Conservation (phyloP, 64 coral and sea anemone species). For the Montipora foliosa region DNA sequence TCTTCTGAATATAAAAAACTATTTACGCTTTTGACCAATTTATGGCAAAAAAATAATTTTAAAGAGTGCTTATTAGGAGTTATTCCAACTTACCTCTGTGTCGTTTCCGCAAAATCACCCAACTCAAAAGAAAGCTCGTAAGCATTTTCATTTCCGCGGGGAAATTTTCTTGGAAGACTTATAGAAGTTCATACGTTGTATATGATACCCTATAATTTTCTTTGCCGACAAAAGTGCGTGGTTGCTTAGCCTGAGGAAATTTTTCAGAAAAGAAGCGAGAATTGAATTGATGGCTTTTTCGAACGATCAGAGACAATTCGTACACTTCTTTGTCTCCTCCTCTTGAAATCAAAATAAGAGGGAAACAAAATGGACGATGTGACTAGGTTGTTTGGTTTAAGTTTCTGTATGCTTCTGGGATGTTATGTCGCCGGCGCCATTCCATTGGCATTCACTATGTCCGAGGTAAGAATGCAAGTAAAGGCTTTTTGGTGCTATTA, state of each 20-base stretch:
- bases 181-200: too few relatives aligned
- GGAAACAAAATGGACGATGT: too few relatives aligned
- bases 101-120: background rate
- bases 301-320: background rate
- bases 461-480: constrained; percentile 76
- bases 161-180: background rate
- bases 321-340: background rate
- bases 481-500: too few relatives aligned
- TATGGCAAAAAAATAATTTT: too few relatives aligned
- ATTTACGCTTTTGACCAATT: too few relatives aligned
- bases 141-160: constrained; percentile 23
- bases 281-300: background rate
- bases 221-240: constrained; percentile 39
- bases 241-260: constrained; percentile 4
- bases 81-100: background rate
- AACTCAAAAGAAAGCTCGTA: background rate
- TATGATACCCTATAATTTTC: background rate
- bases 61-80: too few relatives aligned
- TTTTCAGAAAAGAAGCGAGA: too few relatives aligned
- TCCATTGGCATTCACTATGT: constrained; percentile 89
- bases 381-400: constrained; percentile 84
- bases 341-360: background rate
- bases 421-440: constrained; percentile 93
- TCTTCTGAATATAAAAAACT: too few relatives aligned
- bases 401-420: constrained; percentile 88